Evolutionary conservation across 2,113 vertebrate species (phyloP).

Genomic region (Brachypteracias leptosomus): DNA sequence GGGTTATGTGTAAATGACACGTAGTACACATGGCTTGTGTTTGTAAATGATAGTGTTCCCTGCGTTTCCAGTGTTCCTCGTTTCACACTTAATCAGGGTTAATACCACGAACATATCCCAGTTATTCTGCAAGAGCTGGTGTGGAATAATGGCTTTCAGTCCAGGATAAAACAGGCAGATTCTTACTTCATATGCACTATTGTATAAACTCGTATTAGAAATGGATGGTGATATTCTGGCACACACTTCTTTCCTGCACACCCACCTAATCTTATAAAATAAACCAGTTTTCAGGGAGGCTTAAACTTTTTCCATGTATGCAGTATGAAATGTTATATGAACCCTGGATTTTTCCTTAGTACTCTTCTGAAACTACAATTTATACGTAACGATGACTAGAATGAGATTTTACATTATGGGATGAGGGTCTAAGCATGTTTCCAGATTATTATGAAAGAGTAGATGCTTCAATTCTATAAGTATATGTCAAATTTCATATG

Average conservation of each 20-base stretch:
- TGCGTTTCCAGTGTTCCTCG: not conserved
- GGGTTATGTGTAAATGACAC: not conserved
- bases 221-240: not conserved
- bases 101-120: not conserved
- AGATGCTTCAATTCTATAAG: not conserved
- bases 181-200: not conserved
- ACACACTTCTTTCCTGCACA: not conserved
- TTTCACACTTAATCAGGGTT: not conserved
- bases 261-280: not conserved
- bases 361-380: slow-evolving; percentile 9
- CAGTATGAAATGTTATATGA: not conserved
- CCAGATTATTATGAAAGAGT: not conserved
- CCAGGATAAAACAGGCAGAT: not conserved
- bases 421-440: not conserved
- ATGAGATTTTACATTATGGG: not conserved
- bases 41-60: not conserved
- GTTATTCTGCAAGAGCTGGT: not conserved
- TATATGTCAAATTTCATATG: not conserved
- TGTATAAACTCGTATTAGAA: not conserved
- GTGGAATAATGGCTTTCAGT: not conserved
- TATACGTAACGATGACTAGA: not conserved
- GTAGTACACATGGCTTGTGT: not conserved
- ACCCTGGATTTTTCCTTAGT: not conserved
- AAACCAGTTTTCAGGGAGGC: slow-evolving; percentile 1
- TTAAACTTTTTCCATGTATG: not conserved